Evolutionary conservation across 2,113 vertebrate genomes (phyloP), one percentile per base, ranked within the genome.

Genomic region (Aramus guarauna): DNA sequence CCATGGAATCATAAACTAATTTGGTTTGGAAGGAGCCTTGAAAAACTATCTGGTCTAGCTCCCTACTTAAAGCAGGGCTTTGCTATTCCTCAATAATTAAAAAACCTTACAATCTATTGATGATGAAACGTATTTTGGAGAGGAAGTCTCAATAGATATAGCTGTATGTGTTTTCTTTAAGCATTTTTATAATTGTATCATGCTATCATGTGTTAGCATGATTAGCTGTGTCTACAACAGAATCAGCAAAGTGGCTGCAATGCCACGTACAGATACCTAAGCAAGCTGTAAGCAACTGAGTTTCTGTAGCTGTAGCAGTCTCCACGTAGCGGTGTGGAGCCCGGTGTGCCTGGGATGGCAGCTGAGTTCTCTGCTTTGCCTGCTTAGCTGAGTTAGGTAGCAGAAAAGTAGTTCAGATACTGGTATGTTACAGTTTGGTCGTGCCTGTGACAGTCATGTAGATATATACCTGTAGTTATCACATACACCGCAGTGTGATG

Each of bases 321-420:
- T 73, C 59, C 5, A 0, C 18, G 0, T 6, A 45, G 66, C 77
- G 47, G 9, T 1, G 67, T 32, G 64, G n/a, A 74, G 64, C 52
- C 64, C 60, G 32, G 5, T 0, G 0, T 63, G 77, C 45, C 41
- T 75, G 78, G 27, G 32, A 36, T 67, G 2, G 1, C 5, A 36
- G 24, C 66, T 8, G 30, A 72, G 15, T 11, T 69, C 77, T 73
- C 39, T 85, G 37, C 56, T 85, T 66, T 82, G 16, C 60, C 68
- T 69, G 62, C 53, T 36, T 27, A 41, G 48, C 39, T 50, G 53
- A 45, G 22, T 39, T 29, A 43, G 36, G 16, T 15, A 11, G 22
- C 52, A 69, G 85, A 53, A 45, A 74, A 50, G 24, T 18, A 71
- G 37, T 62, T 80, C n/a, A 55, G n/a, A 36, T 50, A 18, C 9